Conservation (phyloP, 2,113 vertebrate genomes). For the Gorilla gorilla region DNA sequence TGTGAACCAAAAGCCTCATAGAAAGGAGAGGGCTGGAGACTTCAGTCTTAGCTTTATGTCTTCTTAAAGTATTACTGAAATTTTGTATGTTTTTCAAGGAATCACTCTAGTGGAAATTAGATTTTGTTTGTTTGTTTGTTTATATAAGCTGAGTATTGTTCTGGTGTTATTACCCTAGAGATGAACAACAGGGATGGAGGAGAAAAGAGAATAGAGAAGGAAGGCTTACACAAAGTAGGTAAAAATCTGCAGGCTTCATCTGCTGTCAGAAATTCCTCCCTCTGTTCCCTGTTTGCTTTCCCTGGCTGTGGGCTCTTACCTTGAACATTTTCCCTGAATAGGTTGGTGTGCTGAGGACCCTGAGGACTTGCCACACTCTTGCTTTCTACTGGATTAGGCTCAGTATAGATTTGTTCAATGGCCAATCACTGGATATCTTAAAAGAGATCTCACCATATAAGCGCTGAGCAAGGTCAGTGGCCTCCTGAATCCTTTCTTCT, state of each 20-base stretch:
- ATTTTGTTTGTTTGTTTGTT: background rate
- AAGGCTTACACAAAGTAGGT: background rate
- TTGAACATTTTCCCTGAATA: background rate
- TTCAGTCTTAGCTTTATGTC: background rate
- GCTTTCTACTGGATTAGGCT: background rate
- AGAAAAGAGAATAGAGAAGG: background rate
- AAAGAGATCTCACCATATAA: slow-evolving; percentile 88
- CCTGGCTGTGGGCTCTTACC: background rate
- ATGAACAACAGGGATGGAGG: background rate
- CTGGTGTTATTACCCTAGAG: background rate
- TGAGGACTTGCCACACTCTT: background rate
- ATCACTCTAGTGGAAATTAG: background rate
- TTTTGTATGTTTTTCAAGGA: background rate
- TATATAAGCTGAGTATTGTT: background rate
- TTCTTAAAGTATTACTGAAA: background rate
- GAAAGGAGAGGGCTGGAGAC: background rate
- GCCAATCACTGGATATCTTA: background rate
- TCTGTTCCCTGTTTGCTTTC: background rate
- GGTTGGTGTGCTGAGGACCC: background rate
- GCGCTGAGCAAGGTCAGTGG: slow-evolving; percentile 86
- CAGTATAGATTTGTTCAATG: background rate
- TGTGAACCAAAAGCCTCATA: background rate
- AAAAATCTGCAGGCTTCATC: background rate
- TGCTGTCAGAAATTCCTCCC: background rate
- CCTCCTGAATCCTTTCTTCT: slow-evolving; percentile 91